These are phyloP conservation scores for Lasioglossum baleicum DNA, from an alignment of 1,140 invertebrate species.

Conservation along the genomic window DNA sequence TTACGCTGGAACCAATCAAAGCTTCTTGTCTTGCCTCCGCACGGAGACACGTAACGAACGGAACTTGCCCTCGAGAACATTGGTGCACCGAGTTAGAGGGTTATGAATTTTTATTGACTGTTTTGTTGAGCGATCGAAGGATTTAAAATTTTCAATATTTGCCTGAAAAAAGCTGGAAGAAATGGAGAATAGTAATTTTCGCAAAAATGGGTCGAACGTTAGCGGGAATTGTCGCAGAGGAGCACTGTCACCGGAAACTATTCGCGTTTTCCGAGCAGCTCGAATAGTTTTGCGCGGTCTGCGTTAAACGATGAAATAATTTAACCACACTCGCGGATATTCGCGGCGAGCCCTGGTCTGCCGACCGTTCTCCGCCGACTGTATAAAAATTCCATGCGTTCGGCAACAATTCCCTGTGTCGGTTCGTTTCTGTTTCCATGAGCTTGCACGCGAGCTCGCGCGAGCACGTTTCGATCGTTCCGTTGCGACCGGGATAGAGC, in stretches of 20 bases:
- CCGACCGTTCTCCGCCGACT: not conserved
- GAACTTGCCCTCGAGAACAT: not conserved
- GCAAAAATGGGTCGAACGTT: no score
- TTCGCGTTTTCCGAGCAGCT: not conserved
- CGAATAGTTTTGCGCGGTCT: not conserved
- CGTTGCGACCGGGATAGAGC: not conserved
- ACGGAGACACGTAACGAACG: constrained; percentile 32
- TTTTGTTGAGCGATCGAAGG: no score
- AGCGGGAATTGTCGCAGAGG: not conserved
- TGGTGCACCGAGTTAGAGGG: no score
- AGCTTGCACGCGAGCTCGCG: not conserved
- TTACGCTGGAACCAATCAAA: constrained; percentile 47
- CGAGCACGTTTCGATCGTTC: not conserved
- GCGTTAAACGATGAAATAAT: constrained; percentile 33
- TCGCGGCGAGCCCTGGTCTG: not conserved
- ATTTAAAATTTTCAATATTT: not conserved
- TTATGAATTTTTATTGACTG: no score
- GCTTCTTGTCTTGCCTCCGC: not conserved
- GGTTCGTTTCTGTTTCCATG: not conserved
- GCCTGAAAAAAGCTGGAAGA: no score
- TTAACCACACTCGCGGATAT: constrained; percentile 30
- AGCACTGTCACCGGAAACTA: not conserved
- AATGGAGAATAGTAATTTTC: no score
- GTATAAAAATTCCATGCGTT: constrained; percentile 50
- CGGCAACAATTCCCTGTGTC: constrained; percentile 32